These are phyloP conservation scores for Megalurothrips usitatus DNA, from an alignment of 2,888 invertebrate species.

Conservation along the genomic window DNA sequence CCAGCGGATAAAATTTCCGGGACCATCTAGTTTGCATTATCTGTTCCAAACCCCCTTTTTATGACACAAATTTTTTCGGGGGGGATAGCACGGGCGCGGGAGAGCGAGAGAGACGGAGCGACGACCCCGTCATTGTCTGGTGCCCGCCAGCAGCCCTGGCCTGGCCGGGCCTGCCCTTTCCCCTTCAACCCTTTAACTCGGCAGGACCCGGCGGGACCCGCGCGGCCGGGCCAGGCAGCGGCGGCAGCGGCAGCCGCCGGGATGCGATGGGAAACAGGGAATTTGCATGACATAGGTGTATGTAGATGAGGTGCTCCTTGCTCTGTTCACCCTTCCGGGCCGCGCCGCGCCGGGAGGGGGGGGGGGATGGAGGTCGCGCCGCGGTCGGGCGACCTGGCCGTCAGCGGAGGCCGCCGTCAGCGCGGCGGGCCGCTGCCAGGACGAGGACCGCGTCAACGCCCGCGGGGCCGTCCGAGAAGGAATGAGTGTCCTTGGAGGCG, in stretches of 20 bases:
- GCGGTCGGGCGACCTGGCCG: too few species aligned
- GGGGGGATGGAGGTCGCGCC: not conserved
- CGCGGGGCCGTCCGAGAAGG: too few species aligned
- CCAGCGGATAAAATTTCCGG: conserved; percentile 19
- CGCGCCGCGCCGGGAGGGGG: not conserved
- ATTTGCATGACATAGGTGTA: conserved; percentile 26
- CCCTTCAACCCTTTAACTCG: not conserved
- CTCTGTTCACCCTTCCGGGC: not conserved
- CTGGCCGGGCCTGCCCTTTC: not conserved
- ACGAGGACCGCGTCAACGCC: too few species aligned
- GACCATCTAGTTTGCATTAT: conserved; percentile 26
- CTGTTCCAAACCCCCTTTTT: conserved; percentile 24
- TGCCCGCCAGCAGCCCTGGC: too few species aligned
- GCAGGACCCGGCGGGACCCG: not conserved
- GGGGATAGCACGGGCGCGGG: not conserved
- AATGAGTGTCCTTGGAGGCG: too few species aligned
- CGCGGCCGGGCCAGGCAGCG: not conserved
- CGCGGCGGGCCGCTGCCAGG: too few species aligned
- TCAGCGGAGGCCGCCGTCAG: too few species aligned
- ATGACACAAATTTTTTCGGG: conserved; percentile 19
- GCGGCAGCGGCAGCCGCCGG: not conserved
- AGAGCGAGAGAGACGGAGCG: not conserved
- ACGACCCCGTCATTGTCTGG: not conserved
- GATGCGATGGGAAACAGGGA: too few species aligned
- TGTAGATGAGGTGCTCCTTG: conserved; percentile 19